Conservation (phyloP, 2,888 invertebrate species). For the Eristalis tenax region DNA sequence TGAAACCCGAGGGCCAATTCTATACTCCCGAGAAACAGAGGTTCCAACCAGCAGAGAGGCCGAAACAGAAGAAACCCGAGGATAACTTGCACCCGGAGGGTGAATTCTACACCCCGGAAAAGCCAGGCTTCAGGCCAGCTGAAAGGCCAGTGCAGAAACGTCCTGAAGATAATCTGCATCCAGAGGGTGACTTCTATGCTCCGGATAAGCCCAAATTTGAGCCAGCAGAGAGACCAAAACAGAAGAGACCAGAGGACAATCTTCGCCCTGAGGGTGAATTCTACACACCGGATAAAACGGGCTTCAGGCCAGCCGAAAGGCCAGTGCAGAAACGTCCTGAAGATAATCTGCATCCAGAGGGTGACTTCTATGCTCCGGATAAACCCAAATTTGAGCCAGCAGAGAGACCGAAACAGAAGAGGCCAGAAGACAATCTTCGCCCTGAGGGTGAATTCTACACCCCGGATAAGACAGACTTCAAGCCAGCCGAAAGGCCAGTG, state of each 20-base stretch:
- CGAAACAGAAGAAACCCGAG: slow-evolving; percentile 80
- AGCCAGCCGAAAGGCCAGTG: slow-evolving; percentile 80
- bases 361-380: slow-evolving; percentile 82
- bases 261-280: slow-evolving; percentile 75
- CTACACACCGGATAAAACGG: slow-evolving; percentile 81
- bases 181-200: slow-evolving; percentile 82
- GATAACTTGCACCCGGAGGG: slow-evolving; percentile 83
- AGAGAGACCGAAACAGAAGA: slow-evolving; percentile 81
- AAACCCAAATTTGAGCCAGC: slow-evolving; percentile 81
- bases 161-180: slow-evolving; percentile 83
- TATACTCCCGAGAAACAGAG: slow-evolving; percentile 81
- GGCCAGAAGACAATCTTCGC: slow-evolving; percentile 82
- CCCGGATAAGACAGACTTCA: slow-evolving; percentile 76
- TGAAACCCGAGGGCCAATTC: slow-evolving; percentile 83
- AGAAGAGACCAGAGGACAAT: slow-evolving; percentile 81
- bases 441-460: slow-evolving; percentile 84
- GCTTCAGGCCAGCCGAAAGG: slow-evolving; percentile 81
- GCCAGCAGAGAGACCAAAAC: slow-evolving; percentile 78
- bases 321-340: slow-evolving; percentile 82
- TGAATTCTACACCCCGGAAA: slow-evolving; percentile 82
- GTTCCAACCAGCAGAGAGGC: slow-evolving; percentile 81
- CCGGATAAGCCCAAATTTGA: slow-evolving; percentile 82
- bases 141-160: slow-evolving; percentile 80
- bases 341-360: slow-evolving; percentile 83
- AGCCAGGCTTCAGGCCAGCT: slow-evolving; percentile 75